Evolutionary conservation across 2,888 invertebrate genomes (phyloP), one percentile per base, ranked within the genome.

Genomic region (Eupithecia vulgata): DNA sequence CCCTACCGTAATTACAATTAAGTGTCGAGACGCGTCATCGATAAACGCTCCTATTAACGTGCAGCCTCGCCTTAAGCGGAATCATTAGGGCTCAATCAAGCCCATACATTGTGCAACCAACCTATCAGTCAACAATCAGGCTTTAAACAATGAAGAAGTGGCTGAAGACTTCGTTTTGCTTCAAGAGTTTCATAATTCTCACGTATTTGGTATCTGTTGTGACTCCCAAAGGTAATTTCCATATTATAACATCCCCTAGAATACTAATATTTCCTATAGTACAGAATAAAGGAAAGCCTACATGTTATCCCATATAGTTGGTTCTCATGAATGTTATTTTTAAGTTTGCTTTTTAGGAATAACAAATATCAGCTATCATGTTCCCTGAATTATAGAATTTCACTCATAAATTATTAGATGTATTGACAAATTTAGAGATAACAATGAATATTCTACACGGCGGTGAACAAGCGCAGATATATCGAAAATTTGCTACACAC

Each of bases 21-120:
- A 61, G 34, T 61, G 34, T 7, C 8, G 64, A n/a, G 64, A 35
- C 61, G 42, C 74, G 66, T 74, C 71, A 71, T 59, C 45, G 48
- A 74, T 74, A 74, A 71, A 71, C 37, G 68, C 17, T 68, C 21
- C 59, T 61, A 68, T 68, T 74, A 66, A 37, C 42, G 57, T 30
- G 25, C 21, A 48, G 25, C 25, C 17, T 15, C 48, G 48, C 48
- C 67, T 67, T 62, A 57, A 71, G 57, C 12, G 34, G 57, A 30
- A 70, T 72, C 67, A 75, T 72, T 70, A 70, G 62, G 21, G 25
- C 40, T 68, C 72, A 72, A 75, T 75, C 72, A 67, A 71, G 69
- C 35, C 65, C 12, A 45, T 45, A 52, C 45, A 70, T 76, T 73
- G 69, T 73, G 71, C 37, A 73, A 70, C 34, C 21, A 73, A 70